These are phyloP conservation scores for Cylloceria caligata DNA, from an alignment of 2,888 invertebrate genomes.

Conservation along the genomic window DNA sequence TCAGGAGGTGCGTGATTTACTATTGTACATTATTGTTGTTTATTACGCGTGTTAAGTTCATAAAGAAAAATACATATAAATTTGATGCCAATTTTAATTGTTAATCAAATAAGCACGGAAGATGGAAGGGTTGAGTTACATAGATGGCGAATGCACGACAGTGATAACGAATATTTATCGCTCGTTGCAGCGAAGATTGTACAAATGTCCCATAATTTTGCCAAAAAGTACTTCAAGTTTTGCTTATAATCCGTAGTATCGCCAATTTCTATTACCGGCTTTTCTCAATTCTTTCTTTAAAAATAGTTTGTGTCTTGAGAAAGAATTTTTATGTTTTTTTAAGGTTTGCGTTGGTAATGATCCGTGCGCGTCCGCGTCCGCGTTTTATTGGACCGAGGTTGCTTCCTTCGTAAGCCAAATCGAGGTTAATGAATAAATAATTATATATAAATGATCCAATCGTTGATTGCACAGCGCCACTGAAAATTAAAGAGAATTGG, in stretches of 20 bases:
- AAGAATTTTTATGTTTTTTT: too few relatives aligned
- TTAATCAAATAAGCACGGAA: too few relatives aligned
- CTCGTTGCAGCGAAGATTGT: too few relatives aligned
- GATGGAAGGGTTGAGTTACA: not conserved
- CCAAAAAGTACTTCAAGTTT: not conserved
- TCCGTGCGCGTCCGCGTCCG: constrained; percentile 30
- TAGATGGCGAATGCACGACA: not conserved
- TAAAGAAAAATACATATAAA: not conserved
- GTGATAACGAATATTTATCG: too few relatives aligned
- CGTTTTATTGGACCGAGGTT: constrained; percentile 54
- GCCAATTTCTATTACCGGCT: not conserved
- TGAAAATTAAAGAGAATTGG: not conserved
- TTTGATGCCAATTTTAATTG: not conserved
- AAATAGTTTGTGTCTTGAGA: too few relatives aligned
- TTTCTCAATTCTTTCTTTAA: not conserved
- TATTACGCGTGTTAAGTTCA: not conserved
- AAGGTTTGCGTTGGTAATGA: too few relatives aligned
- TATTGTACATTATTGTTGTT: constrained; percentile 9
- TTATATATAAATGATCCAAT: not conserved
- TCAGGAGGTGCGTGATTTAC: constrained; percentile 55
- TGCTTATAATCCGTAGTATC: not conserved
- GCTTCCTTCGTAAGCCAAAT: constrained; percentile 47
- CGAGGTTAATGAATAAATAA: constrained; percentile 60
- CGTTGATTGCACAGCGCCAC: too few relatives aligned
- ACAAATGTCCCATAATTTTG: not conserved